These are phyloP conservation scores for Silurus aristotelis DNA, from an alignment of 2,797 vertebrate genomes.

Conservation along the genomic window DNA sequence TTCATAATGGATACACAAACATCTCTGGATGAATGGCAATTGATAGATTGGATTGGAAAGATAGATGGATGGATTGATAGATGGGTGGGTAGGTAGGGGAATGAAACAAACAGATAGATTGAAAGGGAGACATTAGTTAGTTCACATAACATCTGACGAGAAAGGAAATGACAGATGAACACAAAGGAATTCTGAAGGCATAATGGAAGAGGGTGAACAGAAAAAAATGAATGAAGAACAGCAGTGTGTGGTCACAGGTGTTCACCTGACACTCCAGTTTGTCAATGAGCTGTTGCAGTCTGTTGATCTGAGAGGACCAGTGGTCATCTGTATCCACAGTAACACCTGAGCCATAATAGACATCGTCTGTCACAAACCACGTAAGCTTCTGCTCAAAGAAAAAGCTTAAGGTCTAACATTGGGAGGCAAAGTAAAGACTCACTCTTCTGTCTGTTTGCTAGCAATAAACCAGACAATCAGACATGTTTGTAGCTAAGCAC, in stretches of 20 bases:
- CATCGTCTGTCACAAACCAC: constrained; percentile 6
- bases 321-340: constrained; percentile 78
- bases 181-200: neutral
- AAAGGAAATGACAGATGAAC: neutral
- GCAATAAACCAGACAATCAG: neutral
- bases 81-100: neutral
- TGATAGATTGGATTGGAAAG: neutral
- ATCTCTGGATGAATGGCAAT: neutral
- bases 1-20: too few species aligned
- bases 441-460: neutral
- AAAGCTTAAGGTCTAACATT: constrained; percentile 20
- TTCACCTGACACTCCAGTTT: constrained; percentile 91
- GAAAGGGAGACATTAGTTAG: neutral
- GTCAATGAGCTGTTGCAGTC: constrained; percentile 90
- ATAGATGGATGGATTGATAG: neutral
- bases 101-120: too few species aligned
- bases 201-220: too few species aligned
- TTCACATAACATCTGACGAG: neutral
- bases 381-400: neutral
- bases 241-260: neutral
- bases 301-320: constrained; percentile 89
- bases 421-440: constrained; percentile 6
- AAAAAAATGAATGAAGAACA: neutral
- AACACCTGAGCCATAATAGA: constrained; percentile 68
- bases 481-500: neutral